phyloP scores from a whole-genome alignment of 2,888 invertebrate genomes.

The Meghimatium bilineatum region DNA sequence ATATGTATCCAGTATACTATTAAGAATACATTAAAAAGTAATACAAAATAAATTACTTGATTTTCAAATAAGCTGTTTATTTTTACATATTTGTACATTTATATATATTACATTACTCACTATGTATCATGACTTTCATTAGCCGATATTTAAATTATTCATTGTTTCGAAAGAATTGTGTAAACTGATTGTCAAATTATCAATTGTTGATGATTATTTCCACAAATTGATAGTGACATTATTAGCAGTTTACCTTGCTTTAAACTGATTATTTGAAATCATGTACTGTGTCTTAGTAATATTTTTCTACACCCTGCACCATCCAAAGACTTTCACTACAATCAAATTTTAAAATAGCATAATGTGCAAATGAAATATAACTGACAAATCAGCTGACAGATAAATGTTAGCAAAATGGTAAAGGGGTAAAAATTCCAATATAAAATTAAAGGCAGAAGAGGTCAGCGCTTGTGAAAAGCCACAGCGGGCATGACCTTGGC shows the following conservation, averaged over 20 bases:
- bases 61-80: not conserved
- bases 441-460: slow-evolving; percentile 5
- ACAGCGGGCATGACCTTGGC: not conserved
- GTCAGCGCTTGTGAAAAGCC: not conserved
- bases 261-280: not conserved
- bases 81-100: too few relatives aligned
- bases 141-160: not conserved
- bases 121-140: not conserved
- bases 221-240: too few relatives aligned
- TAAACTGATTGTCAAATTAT: too few relatives aligned
- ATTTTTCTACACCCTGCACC: not conserved
- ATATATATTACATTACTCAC: too few relatives aligned
- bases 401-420: slow-evolving; percentile 19
- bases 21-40: not conserved
- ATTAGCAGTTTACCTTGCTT: too few relatives aligned
- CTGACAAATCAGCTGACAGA: not conserved
- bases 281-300: not conserved
- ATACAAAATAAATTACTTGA: not conserved
- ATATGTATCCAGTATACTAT: not conserved
- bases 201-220: too few relatives aligned
- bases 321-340: not conserved
- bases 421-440: not conserved
- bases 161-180: too few relatives aligned
- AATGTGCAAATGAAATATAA: not conserved
- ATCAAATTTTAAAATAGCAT: not conserved